A percentile compares a stretch with the other conserved stretches of the same genome.
These are phyloP conservation scores for Alligator sinensis DNA, from an alignment of 2,113 vertebrate genomes.

Conservation along the genomic window DNA sequence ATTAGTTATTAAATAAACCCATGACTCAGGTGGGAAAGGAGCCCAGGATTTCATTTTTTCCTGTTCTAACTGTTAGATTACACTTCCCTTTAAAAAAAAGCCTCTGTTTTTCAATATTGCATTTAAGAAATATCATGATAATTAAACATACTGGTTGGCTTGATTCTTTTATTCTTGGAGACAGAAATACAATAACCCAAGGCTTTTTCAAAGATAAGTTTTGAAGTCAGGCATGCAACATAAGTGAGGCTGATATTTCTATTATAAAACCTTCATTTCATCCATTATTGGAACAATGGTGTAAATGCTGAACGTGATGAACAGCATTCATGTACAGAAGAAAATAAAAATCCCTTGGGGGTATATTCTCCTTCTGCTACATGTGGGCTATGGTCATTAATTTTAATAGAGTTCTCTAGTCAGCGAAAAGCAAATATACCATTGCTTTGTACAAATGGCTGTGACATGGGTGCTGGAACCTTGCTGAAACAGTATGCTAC, in stretches of 20 bases:
- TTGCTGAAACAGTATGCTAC: background rate
- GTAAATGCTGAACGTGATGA: conserved; percentile 24
- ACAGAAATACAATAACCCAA: background rate
- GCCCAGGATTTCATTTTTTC: conserved; percentile 25
- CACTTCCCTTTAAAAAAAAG: background rate
- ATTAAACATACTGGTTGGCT: background rate
- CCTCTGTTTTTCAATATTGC: background rate
- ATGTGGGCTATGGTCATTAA: conserved; percentile 31
- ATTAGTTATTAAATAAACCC: conserved; percentile 50
- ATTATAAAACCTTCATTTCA: conserved; percentile 42
- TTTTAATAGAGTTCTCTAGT: conserved; percentile 4
- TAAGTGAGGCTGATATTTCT: conserved; percentile 18
- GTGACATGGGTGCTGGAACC: conserved; percentile 5
- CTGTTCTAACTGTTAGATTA: background rate
- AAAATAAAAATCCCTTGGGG: conserved; percentile 19
- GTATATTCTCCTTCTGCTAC: background rate
- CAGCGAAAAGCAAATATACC: conserved; percentile 14
- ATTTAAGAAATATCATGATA: background rate
- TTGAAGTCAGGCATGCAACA: background rate
- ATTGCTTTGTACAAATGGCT: conserved; percentile 6
- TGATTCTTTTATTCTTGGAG: background rate
- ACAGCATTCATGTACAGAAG: conserved; percentile 13
- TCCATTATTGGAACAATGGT: conserved; percentile 26
- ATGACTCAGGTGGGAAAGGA: conserved; percentile 40
- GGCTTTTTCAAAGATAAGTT: background rate